phyloP scores from a whole-genome alignment of 2,113 vertebrate species.

The Pagrus major region DNA sequence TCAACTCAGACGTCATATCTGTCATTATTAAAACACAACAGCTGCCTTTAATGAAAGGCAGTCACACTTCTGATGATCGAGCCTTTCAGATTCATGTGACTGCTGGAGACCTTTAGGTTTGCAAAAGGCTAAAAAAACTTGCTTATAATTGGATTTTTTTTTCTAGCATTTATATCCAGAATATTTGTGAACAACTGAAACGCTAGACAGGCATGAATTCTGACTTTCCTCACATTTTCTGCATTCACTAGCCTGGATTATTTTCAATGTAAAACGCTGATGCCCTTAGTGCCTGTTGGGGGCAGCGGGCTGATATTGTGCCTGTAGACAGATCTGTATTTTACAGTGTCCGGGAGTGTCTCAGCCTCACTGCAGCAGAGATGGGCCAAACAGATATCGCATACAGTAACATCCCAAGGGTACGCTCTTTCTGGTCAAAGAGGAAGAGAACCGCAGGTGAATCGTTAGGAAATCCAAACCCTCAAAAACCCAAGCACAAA shows the following conservation, averaged over 20 bases:
- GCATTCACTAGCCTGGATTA: not conserved
- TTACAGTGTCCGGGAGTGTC: constrained; percentile 28
- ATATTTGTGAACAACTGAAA: not conserved
- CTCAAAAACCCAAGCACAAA: constrained; percentile 81
- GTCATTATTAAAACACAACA: constrained; percentile 41
- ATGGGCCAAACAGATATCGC: constrained; percentile 52
- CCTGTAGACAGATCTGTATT: constrained; percentile 30
- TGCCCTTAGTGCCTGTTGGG: not conserved
- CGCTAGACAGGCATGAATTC: not conserved
- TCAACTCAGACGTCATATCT: constrained; percentile 39
- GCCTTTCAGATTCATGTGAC: constrained; percentile 7
- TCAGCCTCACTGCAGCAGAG: constrained; percentile 43
- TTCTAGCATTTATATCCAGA: not conserved
- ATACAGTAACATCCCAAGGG: constrained; percentile 70
- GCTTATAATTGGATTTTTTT: constrained; percentile 35
- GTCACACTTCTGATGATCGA: constrained; percentile 11
- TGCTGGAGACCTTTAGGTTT: constrained; percentile 29
- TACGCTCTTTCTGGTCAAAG: constrained; percentile 80
- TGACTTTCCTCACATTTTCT: constrained; percentile 3
- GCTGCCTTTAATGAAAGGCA: constrained; percentile 25
- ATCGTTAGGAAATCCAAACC: constrained; percentile 83
- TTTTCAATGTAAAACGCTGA: constrained; percentile 10
- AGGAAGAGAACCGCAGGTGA: constrained; percentile 81
- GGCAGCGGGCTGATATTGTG: constrained; percentile 1
- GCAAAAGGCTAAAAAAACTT: constrained; percentile 14